A percentile compares a stretch with the other conserved stretches of the same genome.
phyloP scores from a whole-genome alignment of 2,113 vertebrate genomes.

The Phylloscopus trochilus region DNA sequence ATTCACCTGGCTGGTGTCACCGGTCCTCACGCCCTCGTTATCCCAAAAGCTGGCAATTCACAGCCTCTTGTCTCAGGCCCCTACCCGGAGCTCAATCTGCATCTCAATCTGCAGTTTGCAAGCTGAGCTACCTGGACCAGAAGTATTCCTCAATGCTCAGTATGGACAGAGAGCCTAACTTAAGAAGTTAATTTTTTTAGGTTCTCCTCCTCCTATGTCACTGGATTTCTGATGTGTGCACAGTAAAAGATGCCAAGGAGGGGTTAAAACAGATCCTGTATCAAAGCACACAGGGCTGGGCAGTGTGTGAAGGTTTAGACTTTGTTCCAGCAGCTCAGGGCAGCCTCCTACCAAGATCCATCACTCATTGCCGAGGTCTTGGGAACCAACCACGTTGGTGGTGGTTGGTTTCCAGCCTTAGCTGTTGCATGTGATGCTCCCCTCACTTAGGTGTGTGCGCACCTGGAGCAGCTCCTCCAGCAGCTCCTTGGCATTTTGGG shows the following conservation, averaged over 20 bases:
- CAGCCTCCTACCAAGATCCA: not conserved
- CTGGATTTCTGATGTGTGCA: not conserved
- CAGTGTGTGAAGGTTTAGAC: not conserved
- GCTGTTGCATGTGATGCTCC: not conserved
- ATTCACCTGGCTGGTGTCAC: not conserved
- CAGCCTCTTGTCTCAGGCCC: not conserved
- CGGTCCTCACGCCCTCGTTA: rapidly evolving
- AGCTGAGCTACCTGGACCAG: not conserved
- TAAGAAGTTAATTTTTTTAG: not conserved
- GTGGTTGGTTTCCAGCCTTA: not conserved
- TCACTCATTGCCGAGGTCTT: rapidly evolving
- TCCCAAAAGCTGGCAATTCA: not conserved
- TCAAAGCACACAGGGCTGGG: rapidly evolving
- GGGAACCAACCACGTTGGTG: not conserved
- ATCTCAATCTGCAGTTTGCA: not conserved
- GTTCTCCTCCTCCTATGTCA: not conserved
- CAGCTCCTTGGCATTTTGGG: not conserved
- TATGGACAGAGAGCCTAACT: not conserved
- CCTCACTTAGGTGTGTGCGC: not conserved
- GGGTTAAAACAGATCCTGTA: not conserved
- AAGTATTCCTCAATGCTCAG: not conserved
- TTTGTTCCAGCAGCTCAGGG: not conserved
- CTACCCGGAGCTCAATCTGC: not conserved
- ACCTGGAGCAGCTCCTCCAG: not conserved
- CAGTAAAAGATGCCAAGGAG: not conserved